Evolutionary conservation across 2,888 invertebrate genomes (phyloP).

Genomic region (Hartigia nigra): DNA sequence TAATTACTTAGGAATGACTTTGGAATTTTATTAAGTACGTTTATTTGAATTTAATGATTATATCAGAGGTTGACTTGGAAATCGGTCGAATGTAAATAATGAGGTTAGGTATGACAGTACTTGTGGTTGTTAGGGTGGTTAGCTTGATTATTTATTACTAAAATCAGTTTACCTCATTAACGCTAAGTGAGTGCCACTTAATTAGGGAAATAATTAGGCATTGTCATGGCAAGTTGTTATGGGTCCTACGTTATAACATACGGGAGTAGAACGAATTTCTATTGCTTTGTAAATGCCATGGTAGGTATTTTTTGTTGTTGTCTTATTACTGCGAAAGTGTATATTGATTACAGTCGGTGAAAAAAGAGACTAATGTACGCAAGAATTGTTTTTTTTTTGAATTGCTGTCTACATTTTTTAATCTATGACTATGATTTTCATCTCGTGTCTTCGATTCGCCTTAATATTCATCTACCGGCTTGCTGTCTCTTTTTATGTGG

Average conservation of each 20-base stretch:
- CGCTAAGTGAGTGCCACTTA: neutral
- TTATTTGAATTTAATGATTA: neutral
- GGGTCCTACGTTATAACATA: neutral
- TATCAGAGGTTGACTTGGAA: neutral
- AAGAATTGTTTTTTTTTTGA: neutral
- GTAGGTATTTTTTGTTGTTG: too few relatives aligned
- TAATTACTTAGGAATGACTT: neutral
- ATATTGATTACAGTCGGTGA: too few relatives aligned
- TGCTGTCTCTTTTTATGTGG: neutral
- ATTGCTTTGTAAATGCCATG: neutral
- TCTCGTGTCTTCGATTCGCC: neutral
- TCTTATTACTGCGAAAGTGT: too few relatives aligned
- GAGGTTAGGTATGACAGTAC: neutral
- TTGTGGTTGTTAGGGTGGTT: neutral
- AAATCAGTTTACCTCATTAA: neutral
- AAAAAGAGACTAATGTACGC: too few relatives aligned
- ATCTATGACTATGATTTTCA: neutral
- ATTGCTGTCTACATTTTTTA: neutral
- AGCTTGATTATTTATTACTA: neutral
- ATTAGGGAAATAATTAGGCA: neutral
- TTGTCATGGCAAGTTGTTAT: too few relatives aligned
- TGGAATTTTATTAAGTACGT: neutral
- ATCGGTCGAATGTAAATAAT: neutral
- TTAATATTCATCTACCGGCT: too few relatives aligned
- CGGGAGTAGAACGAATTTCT: neutral